Evolutionary conservation across 2,797 vertebrate genomes (phyloP).

Genomic region (Neosalanx taihuensis): DNA sequence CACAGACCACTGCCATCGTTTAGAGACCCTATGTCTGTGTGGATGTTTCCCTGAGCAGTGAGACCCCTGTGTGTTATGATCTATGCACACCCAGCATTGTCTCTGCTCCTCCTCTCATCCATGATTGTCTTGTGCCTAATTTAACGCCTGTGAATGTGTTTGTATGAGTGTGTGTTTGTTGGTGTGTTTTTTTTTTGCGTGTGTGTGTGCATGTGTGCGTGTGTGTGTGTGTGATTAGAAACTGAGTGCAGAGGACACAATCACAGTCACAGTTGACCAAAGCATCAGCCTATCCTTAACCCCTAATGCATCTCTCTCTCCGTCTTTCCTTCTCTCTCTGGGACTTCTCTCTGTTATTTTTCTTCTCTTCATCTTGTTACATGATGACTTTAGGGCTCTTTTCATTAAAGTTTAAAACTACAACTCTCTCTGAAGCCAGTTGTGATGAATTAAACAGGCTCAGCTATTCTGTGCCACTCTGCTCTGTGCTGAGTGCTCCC

Average conservation of each 20-base stretch:
- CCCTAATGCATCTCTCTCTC: slow-evolving; percentile 18
- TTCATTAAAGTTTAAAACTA: slow-evolving; percentile 76
- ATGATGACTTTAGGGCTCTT: slow-evolving; percentile 70
- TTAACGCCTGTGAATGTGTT: too few species aligned
- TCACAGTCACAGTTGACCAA: slow-evolving; percentile 52
- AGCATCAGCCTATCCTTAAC: slow-evolving; percentile 39
- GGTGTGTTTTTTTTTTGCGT: background rate
- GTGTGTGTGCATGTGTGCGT: background rate
- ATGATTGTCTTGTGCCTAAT: too few species aligned
- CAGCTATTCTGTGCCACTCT: slow-evolving; percentile 37
- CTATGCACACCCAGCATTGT: too few species aligned
- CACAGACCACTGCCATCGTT: background rate
- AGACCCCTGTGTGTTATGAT: too few species aligned
- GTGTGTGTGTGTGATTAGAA: slow-evolving; percentile 14
- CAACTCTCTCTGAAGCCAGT: slow-evolving; percentile 61
- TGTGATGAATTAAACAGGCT: slow-evolving; percentile 62
- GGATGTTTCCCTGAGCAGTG: too few species aligned
- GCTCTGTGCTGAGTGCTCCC: background rate
- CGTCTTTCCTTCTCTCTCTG: slow-evolving; percentile 36
- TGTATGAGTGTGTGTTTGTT: background rate
- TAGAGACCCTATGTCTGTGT: background rate
- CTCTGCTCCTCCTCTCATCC: background rate
- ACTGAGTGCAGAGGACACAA: slow-evolving; percentile 57
- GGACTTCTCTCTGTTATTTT: slow-evolving; percentile 25
- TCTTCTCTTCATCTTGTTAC: slow-evolving; percentile 68